phyloP scores from a whole-genome alignment of 2,797 vertebrate genomes.

The Chaenodraco wilsoni region DNA sequence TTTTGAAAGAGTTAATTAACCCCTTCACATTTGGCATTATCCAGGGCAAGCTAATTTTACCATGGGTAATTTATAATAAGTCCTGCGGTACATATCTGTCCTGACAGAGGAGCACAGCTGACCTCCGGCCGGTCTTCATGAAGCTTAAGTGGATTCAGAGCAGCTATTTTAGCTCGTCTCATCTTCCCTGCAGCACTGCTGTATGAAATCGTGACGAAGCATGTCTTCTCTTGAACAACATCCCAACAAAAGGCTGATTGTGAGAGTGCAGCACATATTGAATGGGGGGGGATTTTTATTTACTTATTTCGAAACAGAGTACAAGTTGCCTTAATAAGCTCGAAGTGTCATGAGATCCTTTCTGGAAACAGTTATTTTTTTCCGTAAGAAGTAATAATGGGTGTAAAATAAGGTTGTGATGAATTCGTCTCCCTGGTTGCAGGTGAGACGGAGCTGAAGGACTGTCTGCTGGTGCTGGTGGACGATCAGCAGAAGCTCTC shows the following conservation, averaged over 20 bases:
- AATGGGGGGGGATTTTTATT: not conserved
- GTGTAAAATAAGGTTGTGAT: no score
- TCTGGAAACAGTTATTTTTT: not conserved
- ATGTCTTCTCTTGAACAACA: constrained; percentile 33
- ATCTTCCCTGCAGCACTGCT: constrained; percentile 47
- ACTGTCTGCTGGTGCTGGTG: constrained; percentile 92
- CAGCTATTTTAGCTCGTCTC: constrained; percentile 72
- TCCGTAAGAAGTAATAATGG: no score
- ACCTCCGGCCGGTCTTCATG: constrained; percentile 65
- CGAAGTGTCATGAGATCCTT: constrained; percentile 4
- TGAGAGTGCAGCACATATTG: not conserved
- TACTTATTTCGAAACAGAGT: constrained; percentile 1
- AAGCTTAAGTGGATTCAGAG: constrained; percentile 78
- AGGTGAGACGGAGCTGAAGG: constrained; percentile 93
- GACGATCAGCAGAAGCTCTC: constrained; percentile 95
- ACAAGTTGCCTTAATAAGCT: not conserved
- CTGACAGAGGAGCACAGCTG: constrained; percentile 67
- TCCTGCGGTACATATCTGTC: constrained; percentile 40
- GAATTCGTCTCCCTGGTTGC: no score
- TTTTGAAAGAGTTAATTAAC: constrained; percentile 3
- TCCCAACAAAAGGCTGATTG: constrained; percentile 33
- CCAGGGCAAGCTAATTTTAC: constrained; percentile 2
- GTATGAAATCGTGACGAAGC: constrained; percentile 32
- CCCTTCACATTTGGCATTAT: constrained; percentile 1
- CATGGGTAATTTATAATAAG: constrained; percentile 18